These are phyloP conservation scores for Tinamus guttatus DNA, from an alignment of 2,113 vertebrate genomes.

Conservation along the genomic window DNA sequence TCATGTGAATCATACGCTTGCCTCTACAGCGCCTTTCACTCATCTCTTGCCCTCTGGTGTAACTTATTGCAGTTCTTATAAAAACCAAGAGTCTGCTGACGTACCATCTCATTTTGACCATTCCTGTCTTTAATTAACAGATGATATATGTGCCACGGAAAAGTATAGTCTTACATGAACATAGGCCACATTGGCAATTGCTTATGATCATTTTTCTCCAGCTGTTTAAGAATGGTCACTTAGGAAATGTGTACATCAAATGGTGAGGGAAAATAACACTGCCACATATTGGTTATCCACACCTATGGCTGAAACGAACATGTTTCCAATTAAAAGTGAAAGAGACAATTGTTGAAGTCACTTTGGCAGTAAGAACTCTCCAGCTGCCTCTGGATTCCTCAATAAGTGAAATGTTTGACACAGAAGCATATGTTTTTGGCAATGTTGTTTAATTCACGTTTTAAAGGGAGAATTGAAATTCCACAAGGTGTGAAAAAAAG, in stretches of 20 bases:
- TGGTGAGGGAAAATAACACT: not conserved
- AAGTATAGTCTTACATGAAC: not conserved
- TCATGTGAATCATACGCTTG: not conserved
- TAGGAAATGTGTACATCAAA: not conserved
- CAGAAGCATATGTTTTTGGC: slow-evolving; percentile 80
- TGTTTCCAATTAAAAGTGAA: slow-evolving; percentile 67
- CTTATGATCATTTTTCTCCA: not conserved
- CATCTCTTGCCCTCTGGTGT: not conserved
- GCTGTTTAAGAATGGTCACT: not conserved
- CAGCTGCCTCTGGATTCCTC: slow-evolving; percentile 73
- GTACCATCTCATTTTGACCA: not conserved
- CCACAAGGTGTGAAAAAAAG: slow-evolving; percentile 76
- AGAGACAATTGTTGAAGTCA: slow-evolving; percentile 66
- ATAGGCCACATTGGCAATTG: not conserved
- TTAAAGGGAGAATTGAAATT: slow-evolving; percentile 80
- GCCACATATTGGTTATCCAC: slow-evolving; percentile 21
- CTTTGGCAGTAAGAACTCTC: slow-evolving; percentile 60
- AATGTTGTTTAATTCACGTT: slow-evolving; percentile 78
- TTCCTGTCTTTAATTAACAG: slow-evolving; percentile 2
- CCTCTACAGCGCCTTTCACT: too few relatives aligned
- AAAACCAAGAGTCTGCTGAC: not conserved
- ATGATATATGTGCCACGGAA: not conserved
- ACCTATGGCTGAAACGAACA: slow-evolving; percentile 47
- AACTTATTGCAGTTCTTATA: not conserved
- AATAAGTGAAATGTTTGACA: slow-evolving; percentile 82